A percentile compares a stretch with the other conserved stretches of the same genome.
Evolutionary conservation across 2,113 vertebrate species (phyloP).

Genomic region (Benitochromis conjunctus): DNA sequence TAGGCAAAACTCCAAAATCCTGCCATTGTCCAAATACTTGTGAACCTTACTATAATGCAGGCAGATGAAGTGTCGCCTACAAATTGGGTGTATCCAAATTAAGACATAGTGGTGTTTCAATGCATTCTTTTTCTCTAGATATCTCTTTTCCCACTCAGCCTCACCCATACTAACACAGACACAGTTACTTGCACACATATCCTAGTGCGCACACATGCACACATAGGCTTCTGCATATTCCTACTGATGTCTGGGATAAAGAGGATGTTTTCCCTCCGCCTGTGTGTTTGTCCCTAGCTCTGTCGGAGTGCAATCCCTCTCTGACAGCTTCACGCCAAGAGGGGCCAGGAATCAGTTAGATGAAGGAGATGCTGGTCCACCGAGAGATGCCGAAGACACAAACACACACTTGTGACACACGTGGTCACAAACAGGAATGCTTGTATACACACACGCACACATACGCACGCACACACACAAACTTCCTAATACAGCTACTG

Average conservation of each 20-base stretch:
- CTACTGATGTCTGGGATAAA: slow-evolving; percentile 77
- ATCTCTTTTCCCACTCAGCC: slow-evolving; percentile 36
- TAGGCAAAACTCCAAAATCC: not conserved
- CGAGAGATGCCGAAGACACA: slow-evolving; percentile 61
- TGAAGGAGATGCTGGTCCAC: slow-evolving; percentile 60
- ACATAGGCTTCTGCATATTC: slow-evolving; percentile 66
- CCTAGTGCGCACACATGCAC: not conserved
- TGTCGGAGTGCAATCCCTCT: slow-evolving; percentile 60
- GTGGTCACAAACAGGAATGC: slow-evolving; percentile 43
- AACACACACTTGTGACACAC: slow-evolving; percentile 35
- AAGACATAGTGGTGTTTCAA: slow-evolving; percentile 7
- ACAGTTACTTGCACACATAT: not conserved
- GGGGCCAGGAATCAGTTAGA: slow-evolving; percentile 62
- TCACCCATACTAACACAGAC: slow-evolving; percentile 28
- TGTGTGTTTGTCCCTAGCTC: slow-evolving; percentile 71
- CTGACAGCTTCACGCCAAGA: slow-evolving; percentile 68
- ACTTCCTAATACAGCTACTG: not conserved
- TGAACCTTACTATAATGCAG: not conserved
- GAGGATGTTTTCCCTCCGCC: slow-evolving; percentile 68
- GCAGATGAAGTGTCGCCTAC: not conserved
- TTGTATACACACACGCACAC: not conserved
- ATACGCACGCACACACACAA: not conserved
- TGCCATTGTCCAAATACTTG: not conserved
- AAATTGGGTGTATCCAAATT: not conserved
- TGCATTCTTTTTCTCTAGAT: slow-evolving; percentile 41